Evolutionary conservation across 2,888 invertebrate genomes (phyloP).

Genomic region (Habroteleia sp.): DNA sequence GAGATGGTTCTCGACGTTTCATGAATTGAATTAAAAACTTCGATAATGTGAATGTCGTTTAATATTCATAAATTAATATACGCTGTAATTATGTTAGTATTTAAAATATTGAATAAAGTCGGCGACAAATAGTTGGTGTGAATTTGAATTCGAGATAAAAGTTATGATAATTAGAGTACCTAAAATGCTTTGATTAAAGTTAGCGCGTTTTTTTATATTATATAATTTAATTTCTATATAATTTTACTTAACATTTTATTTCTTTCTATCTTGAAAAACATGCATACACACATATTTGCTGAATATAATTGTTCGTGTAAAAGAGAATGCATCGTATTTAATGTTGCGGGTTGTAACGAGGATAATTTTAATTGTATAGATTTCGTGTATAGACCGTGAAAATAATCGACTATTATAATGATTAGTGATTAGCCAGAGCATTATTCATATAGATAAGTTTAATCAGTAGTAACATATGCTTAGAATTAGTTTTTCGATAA

Average conservation of each 20-base stretch:
- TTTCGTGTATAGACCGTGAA: slow-evolving; percentile 66
- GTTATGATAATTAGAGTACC: no score
- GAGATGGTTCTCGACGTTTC: slow-evolving; percentile 18
- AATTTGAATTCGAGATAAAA: neutral
- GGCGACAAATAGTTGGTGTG: neutral
- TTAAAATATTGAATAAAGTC: slow-evolving; percentile 4
- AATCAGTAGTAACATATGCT: slow-evolving; percentile 79
- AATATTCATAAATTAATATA: slow-evolving; percentile 38
- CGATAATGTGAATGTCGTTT: slow-evolving; percentile 26
- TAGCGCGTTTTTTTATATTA: slow-evolving; percentile 1
- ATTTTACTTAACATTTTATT: no score
- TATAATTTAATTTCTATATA: slow-evolving; percentile 19
- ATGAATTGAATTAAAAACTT: slow-evolving; percentile 30
- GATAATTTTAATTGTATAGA: slow-evolving; percentile 10
- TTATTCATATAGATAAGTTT: slow-evolving; percentile 78
- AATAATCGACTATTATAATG: slow-evolving; percentile 71
- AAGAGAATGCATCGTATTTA: slow-evolving; percentile 11
- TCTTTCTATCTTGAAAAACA: no score
- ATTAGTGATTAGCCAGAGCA: slow-evolving; percentile 73
- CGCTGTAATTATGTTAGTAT: slow-evolving; percentile 12
- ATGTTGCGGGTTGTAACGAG: slow-evolving; percentile 14
- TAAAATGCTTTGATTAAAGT: no score
- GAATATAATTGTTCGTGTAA: slow-evolving; percentile 1
- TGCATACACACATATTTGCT: no score
- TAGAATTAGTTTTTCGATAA: slow-evolving; percentile 72